A percentile compares a stretch with the other conserved stretches of the same genome.
Evolutionary conservation across 2,888 invertebrate species (phyloP).

Genomic region (Phaonia tiefii): DNA sequence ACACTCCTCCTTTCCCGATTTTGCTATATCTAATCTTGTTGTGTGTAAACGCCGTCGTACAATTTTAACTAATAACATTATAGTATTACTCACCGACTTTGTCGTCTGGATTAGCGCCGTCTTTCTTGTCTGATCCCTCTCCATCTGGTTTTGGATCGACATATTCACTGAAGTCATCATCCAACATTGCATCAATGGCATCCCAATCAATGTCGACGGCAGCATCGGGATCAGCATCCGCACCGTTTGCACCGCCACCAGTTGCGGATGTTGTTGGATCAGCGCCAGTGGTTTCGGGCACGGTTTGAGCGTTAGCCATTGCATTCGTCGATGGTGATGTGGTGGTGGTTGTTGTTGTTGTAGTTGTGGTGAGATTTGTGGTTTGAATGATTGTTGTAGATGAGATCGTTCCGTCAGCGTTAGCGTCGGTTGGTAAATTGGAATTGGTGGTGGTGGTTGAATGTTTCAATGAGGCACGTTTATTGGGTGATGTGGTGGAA

Average conservation of each 20-base stretch:
- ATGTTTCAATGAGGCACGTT: conserved; percentile 78
- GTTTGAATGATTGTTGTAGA: conserved; percentile 76
- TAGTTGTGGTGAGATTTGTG: conserved; percentile 78
- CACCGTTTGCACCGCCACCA: conserved; percentile 69
- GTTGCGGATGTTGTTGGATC: conserved; percentile 78
- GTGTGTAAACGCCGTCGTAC: too few relatives aligned
- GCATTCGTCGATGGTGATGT: conserved; percentile 70
- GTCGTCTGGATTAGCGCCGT: conserved; percentile 85
- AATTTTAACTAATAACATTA: not conserved
- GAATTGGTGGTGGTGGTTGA: conserved; percentile 69
- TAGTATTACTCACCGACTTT: conserved; percentile 85
- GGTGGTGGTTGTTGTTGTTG: conserved; percentile 74
- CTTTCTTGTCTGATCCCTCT: conserved; percentile 75
- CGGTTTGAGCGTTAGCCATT: conserved; percentile 68
- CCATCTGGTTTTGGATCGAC: conserved; percentile 77
- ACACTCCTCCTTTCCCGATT: too few relatives aligned
- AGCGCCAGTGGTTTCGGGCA: conserved; percentile 66
- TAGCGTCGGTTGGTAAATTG: conserved; percentile 70
- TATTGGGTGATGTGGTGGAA: conserved; percentile 76
- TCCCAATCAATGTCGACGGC: conserved; percentile 79
- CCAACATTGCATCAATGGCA: conserved; percentile 78
- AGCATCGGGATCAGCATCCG: conserved; percentile 71
- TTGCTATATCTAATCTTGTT: too few relatives aligned
- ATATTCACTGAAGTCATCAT: conserved; percentile 78
- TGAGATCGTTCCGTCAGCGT: conserved; percentile 71